Evolutionary conservation across 53 echinoderm and acorn worm genomes (phyloP), one percentile per base, ranked within the genome.

Genomic region (Luidia sarsii): DNA sequence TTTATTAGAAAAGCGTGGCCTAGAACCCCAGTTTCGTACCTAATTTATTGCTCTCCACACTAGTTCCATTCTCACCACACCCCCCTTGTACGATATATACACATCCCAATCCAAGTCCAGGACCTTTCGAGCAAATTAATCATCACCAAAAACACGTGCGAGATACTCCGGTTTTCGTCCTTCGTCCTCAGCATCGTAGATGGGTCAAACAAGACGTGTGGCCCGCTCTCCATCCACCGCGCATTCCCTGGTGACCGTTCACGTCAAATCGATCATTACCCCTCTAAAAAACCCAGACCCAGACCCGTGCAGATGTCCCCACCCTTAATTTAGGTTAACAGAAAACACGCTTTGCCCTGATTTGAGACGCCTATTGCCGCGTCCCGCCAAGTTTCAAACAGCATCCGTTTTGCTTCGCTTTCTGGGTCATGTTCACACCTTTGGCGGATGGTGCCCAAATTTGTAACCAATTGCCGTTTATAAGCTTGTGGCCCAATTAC

Each of bases 391-490:
- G 77, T 61, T 61, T 77, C 48, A 30, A 10, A 8, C 10, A 18
- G 8, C 77, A 77, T 77, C 74, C 77, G 77, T 19, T 59, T 0
- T 43, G n/a, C 33, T 34, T 39, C 27, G 45, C 27, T 61, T 31
- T 60, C 41, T 37, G 30, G 45, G 62, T 45, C 60, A 16, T 41
- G 39, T 77, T 77, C 77, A 77, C 77, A 77, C 77, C 60, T 59
- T 20, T 32, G 19, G 2, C 77, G 77, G 60, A 33, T 29, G 48
- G 45, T 14, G 55, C 25, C n/a, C 59, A 41, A 77, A 60, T 77
- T 61, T 77, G 77, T 55, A 43, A 41, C 77, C 39, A 77, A 61
- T 61, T 77, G 41, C 2, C 7, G 60, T 11, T 2, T 3, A 3
- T 0, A 11, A 35, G 24, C 13, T 25, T 18, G 41, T 59, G 62